A percentile compares a stretch with the other conserved stretches of the same genome.
phyloP scores from a whole-genome alignment of 1,140 invertebrate species.

The Scaptodrosophila lebanonensis region DNA sequence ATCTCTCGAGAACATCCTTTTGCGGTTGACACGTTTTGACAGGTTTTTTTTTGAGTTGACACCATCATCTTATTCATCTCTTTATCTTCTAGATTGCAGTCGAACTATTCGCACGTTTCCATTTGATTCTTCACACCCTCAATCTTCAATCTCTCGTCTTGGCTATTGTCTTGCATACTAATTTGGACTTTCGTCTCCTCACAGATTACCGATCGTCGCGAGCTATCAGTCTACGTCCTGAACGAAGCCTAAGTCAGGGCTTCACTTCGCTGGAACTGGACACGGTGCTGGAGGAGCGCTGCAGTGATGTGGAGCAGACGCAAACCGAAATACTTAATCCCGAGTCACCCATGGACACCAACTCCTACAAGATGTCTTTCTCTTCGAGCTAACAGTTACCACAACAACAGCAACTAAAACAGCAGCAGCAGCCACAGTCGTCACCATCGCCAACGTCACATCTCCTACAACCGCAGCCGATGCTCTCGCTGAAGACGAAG shows the following conservation, averaged over 20 bases:
- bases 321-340: slow-evolving; percentile 75
- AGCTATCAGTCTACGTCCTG: slow-evolving; percentile 82
- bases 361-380: slow-evolving; percentile 70
- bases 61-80: too few relatives aligned
- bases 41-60: too few relatives aligned
- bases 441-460: slow-evolving; percentile 18
- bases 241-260: slow-evolving; percentile 81
- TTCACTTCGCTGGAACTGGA: slow-evolving; percentile 87
- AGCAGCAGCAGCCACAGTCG: slow-evolving; percentile 15
- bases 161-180: too few relatives aligned
- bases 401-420: slow-evolving; percentile 35
- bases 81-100: too few relatives aligned
- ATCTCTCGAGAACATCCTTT: too few relatives aligned
- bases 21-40: too few relatives aligned
- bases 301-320: slow-evolving; percentile 85
- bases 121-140: too few relatives aligned
- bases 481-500: slow-evolving; percentile 32
- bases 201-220: slow-evolving; percentile 79
- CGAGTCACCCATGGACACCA: slow-evolving; percentile 71
- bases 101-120: too few relatives aligned
- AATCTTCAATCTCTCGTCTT: too few relatives aligned
- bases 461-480: slow-evolving; percentile 27
- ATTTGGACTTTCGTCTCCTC: not conserved
- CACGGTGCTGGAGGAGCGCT: slow-evolving; percentile 88
- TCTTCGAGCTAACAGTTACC: slow-evolving; percentile 76